Evolutionary conservation across 2,113 vertebrate species (phyloP).

Genomic region (Felis catus): DNA sequence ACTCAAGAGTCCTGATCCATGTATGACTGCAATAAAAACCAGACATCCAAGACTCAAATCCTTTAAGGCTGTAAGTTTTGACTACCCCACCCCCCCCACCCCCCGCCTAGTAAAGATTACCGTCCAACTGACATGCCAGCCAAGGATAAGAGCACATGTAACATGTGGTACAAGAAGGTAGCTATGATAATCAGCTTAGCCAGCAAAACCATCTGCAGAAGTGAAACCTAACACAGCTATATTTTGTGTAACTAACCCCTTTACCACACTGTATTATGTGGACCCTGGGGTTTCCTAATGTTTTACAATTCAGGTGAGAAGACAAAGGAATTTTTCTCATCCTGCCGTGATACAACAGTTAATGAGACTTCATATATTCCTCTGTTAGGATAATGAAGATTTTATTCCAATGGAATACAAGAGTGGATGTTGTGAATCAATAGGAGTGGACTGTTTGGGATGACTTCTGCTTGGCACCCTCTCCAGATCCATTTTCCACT

Average conservation of each 20-base stretch:
- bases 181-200: not conserved
- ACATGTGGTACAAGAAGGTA: not conserved
- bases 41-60: not conserved
- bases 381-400: not conserved
- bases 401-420: slow-evolving; percentile 1
- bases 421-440: not conserved
- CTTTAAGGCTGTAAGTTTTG: not conserved
- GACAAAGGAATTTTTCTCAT: slow-evolving; percentile 9
- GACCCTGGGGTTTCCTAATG: not conserved
- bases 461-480: not conserved
- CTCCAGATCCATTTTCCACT: slow-evolving; percentile 5
- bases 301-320: slow-evolving; percentile 34
- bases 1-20: not conserved
- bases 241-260: not conserved
- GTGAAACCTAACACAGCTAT: not conserved
- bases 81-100: not conserved
- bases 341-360: not conserved
- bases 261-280: not conserved
- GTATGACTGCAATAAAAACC: not conserved
- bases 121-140: not conserved
- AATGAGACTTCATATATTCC: not conserved
- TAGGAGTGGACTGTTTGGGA: not conserved
- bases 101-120: not conserved
- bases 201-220: not conserved
- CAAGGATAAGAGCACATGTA: not conserved